Percentiles rank a stretch among this genome's conserved stretches.
Conservation (phyloP, 2,888 invertebrate species). For the Polyploca ridens region DNA sequence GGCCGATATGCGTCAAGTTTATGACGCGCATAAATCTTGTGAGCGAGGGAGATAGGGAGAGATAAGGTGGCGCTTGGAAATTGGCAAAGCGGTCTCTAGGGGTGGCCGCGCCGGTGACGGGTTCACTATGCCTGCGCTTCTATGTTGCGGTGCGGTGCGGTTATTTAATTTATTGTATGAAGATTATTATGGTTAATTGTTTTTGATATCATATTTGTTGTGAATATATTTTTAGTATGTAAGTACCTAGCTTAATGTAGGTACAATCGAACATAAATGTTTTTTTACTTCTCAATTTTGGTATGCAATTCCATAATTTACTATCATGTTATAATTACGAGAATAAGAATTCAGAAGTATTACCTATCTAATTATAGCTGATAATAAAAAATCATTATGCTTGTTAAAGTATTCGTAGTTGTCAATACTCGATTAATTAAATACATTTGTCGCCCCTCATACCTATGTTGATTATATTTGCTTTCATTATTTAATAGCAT, state of each 20-base stretch:
- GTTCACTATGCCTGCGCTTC: constrained; percentile 23
- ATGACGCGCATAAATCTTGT: constrained; percentile 60
- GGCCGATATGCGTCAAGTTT: constrained; percentile 52
- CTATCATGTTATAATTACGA: not conserved
- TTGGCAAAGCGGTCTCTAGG: constrained; percentile 33
- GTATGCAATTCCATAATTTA: not conserved
- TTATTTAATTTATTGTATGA: not conserved
- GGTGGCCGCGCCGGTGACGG: constrained; percentile 38
- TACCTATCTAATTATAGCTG: too few relatives aligned
- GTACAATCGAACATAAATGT: not conserved
- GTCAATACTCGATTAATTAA: constrained; percentile 17
- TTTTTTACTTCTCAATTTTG: not conserved
- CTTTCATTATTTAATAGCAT: too few relatives aligned
- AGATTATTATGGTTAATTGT: constrained; percentile 2
- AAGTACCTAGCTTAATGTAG: too few relatives aligned
- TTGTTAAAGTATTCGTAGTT: too few relatives aligned
- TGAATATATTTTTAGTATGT: not conserved
- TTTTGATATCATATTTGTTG: not conserved
- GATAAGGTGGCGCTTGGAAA: constrained; percentile 36
- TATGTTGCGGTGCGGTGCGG: not conserved
- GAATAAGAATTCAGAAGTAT: too few relatives aligned
- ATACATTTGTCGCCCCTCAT: constrained; percentile 16
- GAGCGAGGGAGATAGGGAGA: constrained; percentile 37
- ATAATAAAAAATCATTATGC: too few relatives aligned
- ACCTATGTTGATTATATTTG: too few relatives aligned